Evolutionary conservation across 2,888 invertebrate genomes (phyloP).

Genomic region (Anarsia innoxiella): DNA sequence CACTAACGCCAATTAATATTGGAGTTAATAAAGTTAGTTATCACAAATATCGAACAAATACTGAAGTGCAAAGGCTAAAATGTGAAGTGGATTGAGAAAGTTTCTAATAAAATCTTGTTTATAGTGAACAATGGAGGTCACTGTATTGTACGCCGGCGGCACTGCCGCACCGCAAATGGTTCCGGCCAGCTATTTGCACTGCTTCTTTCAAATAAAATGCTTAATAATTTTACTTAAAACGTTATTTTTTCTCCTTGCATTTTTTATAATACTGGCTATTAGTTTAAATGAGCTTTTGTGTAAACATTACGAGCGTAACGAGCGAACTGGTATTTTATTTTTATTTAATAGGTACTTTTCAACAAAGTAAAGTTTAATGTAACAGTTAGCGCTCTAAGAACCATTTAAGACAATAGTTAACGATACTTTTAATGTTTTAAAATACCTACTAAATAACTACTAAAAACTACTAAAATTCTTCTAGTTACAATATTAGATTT

Average conservation of each 20-base stretch:
- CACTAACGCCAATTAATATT: not conserved
- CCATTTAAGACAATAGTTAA: no score
- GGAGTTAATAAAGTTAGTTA: constrained; percentile 6
- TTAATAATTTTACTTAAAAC: constrained; percentile 3
- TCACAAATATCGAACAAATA: constrained; percentile 2
- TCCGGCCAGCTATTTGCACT: constrained; percentile 24
- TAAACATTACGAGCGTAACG: no score
- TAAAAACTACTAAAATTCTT: no score
- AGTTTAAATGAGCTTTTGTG: not conserved
- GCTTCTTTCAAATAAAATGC: constrained; percentile 22
- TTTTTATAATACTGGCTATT: not conserved
- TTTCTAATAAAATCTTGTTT: constrained; percentile 52
- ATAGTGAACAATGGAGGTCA: constrained; percentile 42
- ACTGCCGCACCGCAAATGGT: constrained; percentile 24
- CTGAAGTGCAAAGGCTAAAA: constrained; percentile 6
- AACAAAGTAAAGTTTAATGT: no score
- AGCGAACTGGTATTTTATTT: no score
- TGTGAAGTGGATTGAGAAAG: constrained; percentile 24
- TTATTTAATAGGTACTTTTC: no score
- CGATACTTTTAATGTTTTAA: no score
- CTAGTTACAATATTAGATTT: no score
- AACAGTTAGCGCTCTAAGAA: no score
- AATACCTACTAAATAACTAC: no score
- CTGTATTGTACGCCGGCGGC: constrained; percentile 30
- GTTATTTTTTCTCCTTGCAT: not conserved